Evolutionary conservation across 1,140 invertebrate species (phyloP), one percentile per base, ranked within the genome.

Genomic region (Cydia amplana): DNA sequence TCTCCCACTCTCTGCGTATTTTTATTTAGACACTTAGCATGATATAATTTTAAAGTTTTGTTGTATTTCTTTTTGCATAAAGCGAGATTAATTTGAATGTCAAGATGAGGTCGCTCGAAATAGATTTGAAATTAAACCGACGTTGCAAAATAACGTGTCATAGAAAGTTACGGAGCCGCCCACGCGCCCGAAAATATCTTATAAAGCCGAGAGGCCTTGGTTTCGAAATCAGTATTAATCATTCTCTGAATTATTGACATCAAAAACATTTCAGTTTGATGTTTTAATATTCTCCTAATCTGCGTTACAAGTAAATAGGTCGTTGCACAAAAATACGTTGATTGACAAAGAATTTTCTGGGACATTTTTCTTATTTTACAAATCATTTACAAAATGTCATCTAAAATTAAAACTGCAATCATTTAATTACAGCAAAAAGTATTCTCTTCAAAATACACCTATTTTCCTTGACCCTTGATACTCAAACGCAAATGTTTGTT

Each of bases 81-180:
- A 67, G n/a, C 49, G 36, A 63, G 73, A 74, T 63, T 49, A 40
- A 67, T 67, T 64, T 49, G 74, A 74, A 72, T 75, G 75, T 76
- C 67, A 67, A 60, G 12, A 65, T 75, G 60, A 75, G 60, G 74
- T 75, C 74, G 74, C 60, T 49, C 18, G 63, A 75, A 75, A 75
- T 75, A 75, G 74, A 75, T 65, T 46, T 60, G n/a, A 75, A 70
- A 70, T 70, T 70, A 70, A 75, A 65, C 63, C 74, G 46, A 75
- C 63, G 64, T 75, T 75, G 63, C 74, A 55, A 49, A 75, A 65
- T 43, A 55, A 7, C 74, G 63, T 64, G 74, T 43, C 28, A 46
- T 55, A 80, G 85, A 83, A 86, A 81, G 79, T 86, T 85, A 82
- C 87, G 82, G 84, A 83, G 83, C 84, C 85, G 49, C 87, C 87